Conservation (phyloP, 1,140 invertebrate genomes). For the Pseudachorutes palmiensis region DNA sequence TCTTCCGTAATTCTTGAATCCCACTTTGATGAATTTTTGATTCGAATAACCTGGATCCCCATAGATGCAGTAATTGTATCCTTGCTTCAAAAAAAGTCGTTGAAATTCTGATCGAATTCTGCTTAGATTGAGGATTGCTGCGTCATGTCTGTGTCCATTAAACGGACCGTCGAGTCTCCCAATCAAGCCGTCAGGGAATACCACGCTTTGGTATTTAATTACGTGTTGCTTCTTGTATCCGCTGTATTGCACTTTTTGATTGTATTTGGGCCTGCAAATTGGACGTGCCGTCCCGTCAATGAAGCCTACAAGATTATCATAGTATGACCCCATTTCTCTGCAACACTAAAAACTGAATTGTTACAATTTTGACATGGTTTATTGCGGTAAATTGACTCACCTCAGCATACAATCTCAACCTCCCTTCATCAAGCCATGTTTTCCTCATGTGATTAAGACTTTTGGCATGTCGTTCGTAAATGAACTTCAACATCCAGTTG, state of each 20-base stretch:
- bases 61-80: not conserved
- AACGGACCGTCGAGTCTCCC: not conserved
- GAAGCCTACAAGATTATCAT: conserved; percentile 18
- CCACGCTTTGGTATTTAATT: conserved; percentile 10
- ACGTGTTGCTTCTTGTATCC: conserved; percentile 16
- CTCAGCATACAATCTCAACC: not conserved
- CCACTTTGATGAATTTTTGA: not conserved
- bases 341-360: not conserved
- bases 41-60: not conserved
- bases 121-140: not conserved
- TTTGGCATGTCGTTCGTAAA: not conserved
- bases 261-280: conserved; percentile 18
- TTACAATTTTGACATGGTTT: not conserved
- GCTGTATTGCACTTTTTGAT: conserved; percentile 12
- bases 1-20: not conserved
- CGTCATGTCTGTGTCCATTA: not conserved
- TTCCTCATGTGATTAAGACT: not conserved
- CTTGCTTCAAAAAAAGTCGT: too few species aligned
- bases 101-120: not conserved
- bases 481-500: not conserved
- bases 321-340: not conserved
- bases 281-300: conserved; percentile 17
- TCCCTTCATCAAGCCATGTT: not conserved
- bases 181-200: conserved; percentile 18
- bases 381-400: not conserved